Evolutionary conservation across 2,797 vertebrate species (phyloP).

Genomic region (Adrianichthys oophorus): DNA sequence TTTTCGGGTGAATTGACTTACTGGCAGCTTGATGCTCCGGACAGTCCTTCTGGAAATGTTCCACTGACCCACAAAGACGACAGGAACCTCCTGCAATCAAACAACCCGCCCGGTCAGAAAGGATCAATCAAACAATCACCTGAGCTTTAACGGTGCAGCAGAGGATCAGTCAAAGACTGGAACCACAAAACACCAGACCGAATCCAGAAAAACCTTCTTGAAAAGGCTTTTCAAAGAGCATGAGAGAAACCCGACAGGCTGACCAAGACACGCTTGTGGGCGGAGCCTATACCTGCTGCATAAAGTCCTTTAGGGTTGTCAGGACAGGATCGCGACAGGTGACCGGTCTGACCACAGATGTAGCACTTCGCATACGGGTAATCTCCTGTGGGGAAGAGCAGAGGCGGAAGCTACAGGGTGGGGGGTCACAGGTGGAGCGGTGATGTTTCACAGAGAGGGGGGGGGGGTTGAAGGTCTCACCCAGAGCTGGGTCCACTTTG

Average conservation of each 20-base stretch:
- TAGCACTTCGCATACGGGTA: conserved; percentile 96
- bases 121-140: too few species aligned
- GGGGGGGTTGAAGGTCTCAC: conserved; percentile 66
- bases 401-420: not conserved
- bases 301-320: conserved; percentile 96
- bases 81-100: conserved; percentile 85
- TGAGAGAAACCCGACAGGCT: not conserved
- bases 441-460: too few species aligned
- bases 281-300: conserved; percentile 80
- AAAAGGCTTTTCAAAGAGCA: too few species aligned
- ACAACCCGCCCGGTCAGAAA: not conserved
- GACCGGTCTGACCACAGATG: conserved; percentile 91
- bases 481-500: conserved; percentile 89
- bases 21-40: conserved; percentile 85
- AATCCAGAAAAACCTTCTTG: too few species aligned
- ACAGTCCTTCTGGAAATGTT: conserved; percentile 94
- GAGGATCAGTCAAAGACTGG: too few species aligned
- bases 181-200: too few species aligned
- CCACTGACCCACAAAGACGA: conserved; percentile 92
- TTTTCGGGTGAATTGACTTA: conserved; percentile 59
- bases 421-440: not conserved
- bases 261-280: not conserved
- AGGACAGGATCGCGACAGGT: conserved; percentile 89
- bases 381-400: conserved; percentile 78
- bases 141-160: too few species aligned